phyloP scores from a whole-genome alignment of 1,140 invertebrate species.

The Chionoecetes opilio region DNA sequence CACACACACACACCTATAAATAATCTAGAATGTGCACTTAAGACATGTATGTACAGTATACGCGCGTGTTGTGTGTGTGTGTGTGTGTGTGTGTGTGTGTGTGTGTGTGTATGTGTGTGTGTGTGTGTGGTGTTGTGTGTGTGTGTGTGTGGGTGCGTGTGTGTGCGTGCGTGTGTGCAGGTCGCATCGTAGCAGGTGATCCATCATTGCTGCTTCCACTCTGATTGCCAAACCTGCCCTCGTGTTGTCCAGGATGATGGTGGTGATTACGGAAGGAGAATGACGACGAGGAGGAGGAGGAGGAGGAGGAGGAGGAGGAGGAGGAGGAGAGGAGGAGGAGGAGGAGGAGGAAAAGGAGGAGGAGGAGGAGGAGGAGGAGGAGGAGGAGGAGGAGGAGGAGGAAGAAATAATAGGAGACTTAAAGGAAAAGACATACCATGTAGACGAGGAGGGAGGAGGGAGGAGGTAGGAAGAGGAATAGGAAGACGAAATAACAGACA shows the following conservation, averaged over 20 bases:
- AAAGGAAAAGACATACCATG: no score
- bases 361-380: background rate
- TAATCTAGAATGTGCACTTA: no score
- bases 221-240: background rate
- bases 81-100: no score
- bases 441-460: background rate
- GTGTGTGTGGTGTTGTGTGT: no score
- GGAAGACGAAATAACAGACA: no score
- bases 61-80: no score
- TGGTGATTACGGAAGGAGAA: background rate
- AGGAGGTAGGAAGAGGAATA: background rate
- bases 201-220: background rate
- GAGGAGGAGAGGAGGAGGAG: background rate
- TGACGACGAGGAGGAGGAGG: background rate
- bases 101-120: no score
- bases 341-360: background rate
- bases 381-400: background rate
- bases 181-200: background rate
- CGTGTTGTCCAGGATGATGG: background rate
- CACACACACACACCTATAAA: background rate
- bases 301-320: background rate
- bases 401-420: background rate
- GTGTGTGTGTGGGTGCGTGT: constrained; percentile 16
- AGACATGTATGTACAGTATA: no score
- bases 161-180: constrained; percentile 24